A percentile compares a stretch with the other conserved stretches of the same genome.
Conservation (phyloP, 2,888 invertebrate species). For the Alsophila aescularia region DNA sequence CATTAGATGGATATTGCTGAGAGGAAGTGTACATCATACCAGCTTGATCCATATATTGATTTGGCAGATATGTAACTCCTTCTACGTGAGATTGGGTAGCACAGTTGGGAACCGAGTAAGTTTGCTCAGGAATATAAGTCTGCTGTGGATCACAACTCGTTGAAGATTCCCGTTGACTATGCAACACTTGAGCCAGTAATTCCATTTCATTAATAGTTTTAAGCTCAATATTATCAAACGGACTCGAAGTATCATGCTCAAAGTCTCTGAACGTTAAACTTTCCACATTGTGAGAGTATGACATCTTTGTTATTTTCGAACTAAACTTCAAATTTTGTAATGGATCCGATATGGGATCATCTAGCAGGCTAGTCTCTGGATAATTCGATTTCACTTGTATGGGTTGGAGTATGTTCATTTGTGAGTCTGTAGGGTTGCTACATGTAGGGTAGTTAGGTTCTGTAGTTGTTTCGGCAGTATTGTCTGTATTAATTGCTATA, state of each 20-base stretch:
- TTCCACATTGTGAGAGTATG: slow-evolving; percentile 70
- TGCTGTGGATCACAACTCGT: slow-evolving; percentile 57
- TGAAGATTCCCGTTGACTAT: slow-evolving; percentile 67
- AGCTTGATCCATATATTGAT: slow-evolving; percentile 68
- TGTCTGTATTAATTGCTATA: slow-evolving; percentile 54
- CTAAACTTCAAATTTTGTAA: slow-evolving; percentile 66
- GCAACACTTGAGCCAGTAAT: slow-evolving; percentile 91
- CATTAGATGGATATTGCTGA: slow-evolving; percentile 66
- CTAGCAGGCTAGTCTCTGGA: slow-evolving; percentile 66
- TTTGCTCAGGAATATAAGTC: slow-evolving; percentile 53
- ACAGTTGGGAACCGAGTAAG: slow-evolving; percentile 61
- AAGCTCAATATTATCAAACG: slow-evolving; percentile 96
- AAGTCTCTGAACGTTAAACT: slow-evolving; percentile 89
- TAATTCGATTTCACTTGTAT: slow-evolving; percentile 70
- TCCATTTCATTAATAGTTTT: slow-evolving; percentile 97
- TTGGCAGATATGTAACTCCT: slow-evolving; percentile 66
- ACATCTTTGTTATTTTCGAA: slow-evolving; percentile 62
- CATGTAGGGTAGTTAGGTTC: slow-evolving; percentile 51
- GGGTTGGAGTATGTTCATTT: slow-evolving; percentile 73
- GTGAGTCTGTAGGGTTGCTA: slow-evolving; percentile 55
- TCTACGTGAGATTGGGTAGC: slow-evolving; percentile 69
- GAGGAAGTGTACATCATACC: slow-evolving; percentile 68
- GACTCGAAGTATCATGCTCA: slow-evolving; percentile 95
- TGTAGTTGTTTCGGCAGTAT: slow-evolving; percentile 45
- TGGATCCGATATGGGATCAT: slow-evolving; percentile 72